These are phyloP conservation scores for Felis catus DNA, from an alignment of 2,113 vertebrate species.

Conservation along the genomic window DNA sequence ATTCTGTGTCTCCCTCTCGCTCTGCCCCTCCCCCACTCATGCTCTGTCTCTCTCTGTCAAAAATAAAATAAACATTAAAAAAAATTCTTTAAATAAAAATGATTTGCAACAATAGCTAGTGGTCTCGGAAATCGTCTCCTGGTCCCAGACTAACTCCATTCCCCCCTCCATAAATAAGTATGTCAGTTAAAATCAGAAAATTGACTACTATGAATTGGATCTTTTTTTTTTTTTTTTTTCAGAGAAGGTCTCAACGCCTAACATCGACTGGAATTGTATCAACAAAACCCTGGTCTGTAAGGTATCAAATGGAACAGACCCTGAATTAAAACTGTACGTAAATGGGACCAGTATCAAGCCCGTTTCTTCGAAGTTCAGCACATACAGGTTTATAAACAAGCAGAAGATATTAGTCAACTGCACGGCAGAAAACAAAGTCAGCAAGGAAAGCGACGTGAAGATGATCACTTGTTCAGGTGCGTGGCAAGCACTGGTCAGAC, in stretches of 20 bases:
- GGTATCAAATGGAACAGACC: background rate
- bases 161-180: background rate
- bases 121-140: background rate
- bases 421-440: background rate
- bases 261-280: constrained; percentile 46
- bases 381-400: rapidly evolving
- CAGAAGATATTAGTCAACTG: rapidly evolving
- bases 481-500: background rate
- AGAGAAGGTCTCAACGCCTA: constrained; percentile 66
- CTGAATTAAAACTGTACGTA: background rate
- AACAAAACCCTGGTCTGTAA: constrained; percentile 8
- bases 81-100: background rate
- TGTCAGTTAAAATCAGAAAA: background rate
- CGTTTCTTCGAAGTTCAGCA: rapidly evolving
- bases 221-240: constrained; percentile 62
- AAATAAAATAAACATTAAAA: background rate
- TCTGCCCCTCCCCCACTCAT: too few species aligned
- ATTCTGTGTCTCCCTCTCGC: too few species aligned
- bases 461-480: background rate
- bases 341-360: rapidly evolving
- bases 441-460: rapidly evolving
- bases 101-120: background rate
- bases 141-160: background rate
- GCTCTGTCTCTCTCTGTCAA: too few species aligned
- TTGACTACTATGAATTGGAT: background rate